Conservation (phyloP, 2,888 invertebrate genomes). For the Nemoura dubitans region DNA sequence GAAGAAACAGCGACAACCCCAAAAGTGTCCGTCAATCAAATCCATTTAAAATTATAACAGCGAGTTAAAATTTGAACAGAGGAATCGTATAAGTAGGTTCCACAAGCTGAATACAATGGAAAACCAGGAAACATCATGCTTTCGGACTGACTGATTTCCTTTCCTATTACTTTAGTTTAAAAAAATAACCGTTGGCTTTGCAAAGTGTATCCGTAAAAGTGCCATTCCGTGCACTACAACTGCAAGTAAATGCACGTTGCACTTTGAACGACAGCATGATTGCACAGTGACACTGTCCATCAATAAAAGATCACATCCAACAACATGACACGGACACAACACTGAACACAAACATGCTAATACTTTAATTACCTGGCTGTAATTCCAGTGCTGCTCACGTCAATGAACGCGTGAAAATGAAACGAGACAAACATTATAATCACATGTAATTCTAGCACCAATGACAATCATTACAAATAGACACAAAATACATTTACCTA, state of each 20-base stretch:
- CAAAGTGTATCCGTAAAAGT: not conserved
- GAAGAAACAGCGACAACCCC: too few relatives aligned
- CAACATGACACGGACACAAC: not conserved
- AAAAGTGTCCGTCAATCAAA: too few relatives aligned
- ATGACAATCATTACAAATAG: not conserved
- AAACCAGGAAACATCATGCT: too few relatives aligned
- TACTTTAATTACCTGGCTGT: conserved; percentile 70
- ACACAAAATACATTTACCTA: too few relatives aligned
- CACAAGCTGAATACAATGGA: too few relatives aligned
- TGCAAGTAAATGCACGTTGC: not conserved
- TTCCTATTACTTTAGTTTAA: too few relatives aligned
- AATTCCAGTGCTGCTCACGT: conserved; percentile 77
- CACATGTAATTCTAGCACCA: not conserved
- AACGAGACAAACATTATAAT: conserved; percentile 53
- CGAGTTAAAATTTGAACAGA: too few relatives aligned
- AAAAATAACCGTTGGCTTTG: not conserved
- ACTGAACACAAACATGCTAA: not conserved
- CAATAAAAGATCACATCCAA: not conserved
- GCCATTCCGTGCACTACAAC: not conserved
- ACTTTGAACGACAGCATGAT: not conserved
- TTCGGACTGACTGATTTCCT: too few relatives aligned
- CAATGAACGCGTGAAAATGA: conserved; percentile 61
- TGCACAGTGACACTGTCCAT: not conserved
- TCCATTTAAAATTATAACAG: too few relatives aligned
- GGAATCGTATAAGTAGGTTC: too few relatives aligned